These are phyloP conservation scores for Trichopria drosophilae DNA, from an alignment of 2,888 invertebrate genomes.

Conservation along the genomic window DNA sequence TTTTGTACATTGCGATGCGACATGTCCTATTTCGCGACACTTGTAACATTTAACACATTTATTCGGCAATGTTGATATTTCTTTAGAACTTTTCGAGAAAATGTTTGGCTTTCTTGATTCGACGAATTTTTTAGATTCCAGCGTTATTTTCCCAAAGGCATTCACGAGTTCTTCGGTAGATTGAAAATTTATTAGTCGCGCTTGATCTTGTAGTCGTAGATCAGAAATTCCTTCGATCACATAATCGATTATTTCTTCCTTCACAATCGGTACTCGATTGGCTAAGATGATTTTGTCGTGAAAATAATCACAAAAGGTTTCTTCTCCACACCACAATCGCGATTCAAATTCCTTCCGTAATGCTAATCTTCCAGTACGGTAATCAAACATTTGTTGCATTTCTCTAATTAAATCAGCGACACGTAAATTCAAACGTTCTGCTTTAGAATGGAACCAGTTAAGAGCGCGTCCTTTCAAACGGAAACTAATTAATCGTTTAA, in stretches of 20 bases:
- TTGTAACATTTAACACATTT: conserved; percentile 13
- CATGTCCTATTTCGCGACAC: conserved; percentile 9
- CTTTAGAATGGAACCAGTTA: no score
- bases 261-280: neutral
- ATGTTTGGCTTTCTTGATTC: no score
- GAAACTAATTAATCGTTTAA: conserved; percentile 28
- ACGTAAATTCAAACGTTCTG: conserved; percentile 27
- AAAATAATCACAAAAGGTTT: conserved; percentile 32
- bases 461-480: conserved; percentile 30
- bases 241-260: conserved; percentile 13
- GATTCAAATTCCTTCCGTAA: no score
- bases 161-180: conserved; percentile 3
- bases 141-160: conserved; percentile 4
- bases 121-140: no score
- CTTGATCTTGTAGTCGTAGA: conserved; percentile 19
- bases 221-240: conserved; percentile 30
- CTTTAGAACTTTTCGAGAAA: no score
- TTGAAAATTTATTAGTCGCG: conserved; percentile 16
- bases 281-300: conserved; percentile 29
- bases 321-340: conserved; percentile 26
- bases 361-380: conserved; percentile 24
- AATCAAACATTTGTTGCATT: conserved; percentile 32
- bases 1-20: neutral
- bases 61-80: no score
- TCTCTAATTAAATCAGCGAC: conserved; percentile 20